These are phyloP conservation scores for Mesocricetus auratus DNA, from an alignment of 2,113 vertebrate genomes.

Conservation along the genomic window DNA sequence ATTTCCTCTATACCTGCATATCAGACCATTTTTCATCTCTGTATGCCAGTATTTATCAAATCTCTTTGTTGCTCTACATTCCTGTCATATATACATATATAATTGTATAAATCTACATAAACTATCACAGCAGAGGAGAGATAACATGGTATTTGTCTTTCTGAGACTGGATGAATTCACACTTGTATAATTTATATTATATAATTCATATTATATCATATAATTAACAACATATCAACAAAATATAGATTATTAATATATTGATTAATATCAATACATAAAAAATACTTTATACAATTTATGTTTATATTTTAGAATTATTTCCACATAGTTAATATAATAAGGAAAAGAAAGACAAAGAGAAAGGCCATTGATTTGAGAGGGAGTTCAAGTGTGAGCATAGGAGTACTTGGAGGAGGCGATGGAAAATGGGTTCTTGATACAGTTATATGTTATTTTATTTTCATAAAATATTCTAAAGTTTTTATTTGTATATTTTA, in stretches of 20 bases:
- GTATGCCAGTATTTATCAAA: not conserved
- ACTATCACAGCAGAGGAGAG: not conserved
- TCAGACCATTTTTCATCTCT: not conserved
- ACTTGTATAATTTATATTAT: not conserved
- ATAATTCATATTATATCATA: not conserved
- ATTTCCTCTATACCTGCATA: not conserved
- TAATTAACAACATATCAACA: not conserved
- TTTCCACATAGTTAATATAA: not conserved
- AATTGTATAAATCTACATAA: not conserved
- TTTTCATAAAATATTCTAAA: not conserved
- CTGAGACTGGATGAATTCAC: not conserved
- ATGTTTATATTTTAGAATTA: not conserved
- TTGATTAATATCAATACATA: no score
- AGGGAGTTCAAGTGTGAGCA: not conserved
- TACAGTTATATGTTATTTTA: not conserved
- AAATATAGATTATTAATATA: no score
- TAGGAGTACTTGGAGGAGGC: not conserved
- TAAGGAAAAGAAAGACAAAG: not conserved
- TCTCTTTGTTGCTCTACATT: not conserved
- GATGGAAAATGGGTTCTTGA: no score
- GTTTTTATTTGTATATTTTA: not conserved
- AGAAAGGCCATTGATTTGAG: not conserved
- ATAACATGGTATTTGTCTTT: not conserved
- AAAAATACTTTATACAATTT: not conserved
- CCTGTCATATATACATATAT: not conserved